phyloP scores from a whole-genome alignment of 1,140 invertebrate genomes.

The Gryllus bimaculatus region DNA sequence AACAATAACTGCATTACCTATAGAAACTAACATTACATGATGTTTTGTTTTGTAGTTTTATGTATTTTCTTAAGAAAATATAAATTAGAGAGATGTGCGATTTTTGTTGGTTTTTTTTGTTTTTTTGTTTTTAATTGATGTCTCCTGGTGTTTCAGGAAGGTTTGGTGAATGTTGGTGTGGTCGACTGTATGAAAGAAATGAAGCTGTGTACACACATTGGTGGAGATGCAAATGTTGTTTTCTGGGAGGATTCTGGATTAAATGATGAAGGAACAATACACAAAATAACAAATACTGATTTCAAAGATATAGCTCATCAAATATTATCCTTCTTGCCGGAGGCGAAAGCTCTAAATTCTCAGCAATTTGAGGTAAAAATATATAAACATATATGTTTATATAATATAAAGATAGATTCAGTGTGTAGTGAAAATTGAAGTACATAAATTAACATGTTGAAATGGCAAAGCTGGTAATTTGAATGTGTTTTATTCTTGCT shows the following conservation, averaged over 20 bases:
- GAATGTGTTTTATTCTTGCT: too few relatives aligned
- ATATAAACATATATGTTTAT: background rate
- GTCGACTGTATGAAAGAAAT: slow-evolving; percentile 36
- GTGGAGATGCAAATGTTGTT: slow-evolving; percentile 35
- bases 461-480: too few relatives aligned
- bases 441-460: too few relatives aligned
- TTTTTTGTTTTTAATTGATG: too few relatives aligned
- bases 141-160: slow-evolving; percentile 34
- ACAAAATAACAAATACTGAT: slow-evolving; percentile 27
- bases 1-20: too few relatives aligned
- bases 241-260: slow-evolving; percentile 37
- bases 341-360: slow-evolving; percentile 26
- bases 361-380: slow-evolving; percentile 26
- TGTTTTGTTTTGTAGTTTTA: too few relatives aligned
- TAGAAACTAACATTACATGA: too few relatives aligned
- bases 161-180: slow-evolving; percentile 45
- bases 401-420: too few relatives aligned
- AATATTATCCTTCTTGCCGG: slow-evolving; percentile 32
- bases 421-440: too few relatives aligned
- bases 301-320: slow-evolving; percentile 31
- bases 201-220: slow-evolving; percentile 40
- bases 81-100: too few relatives aligned
- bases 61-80: too few relatives aligned
- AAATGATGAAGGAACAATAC: slow-evolving; percentile 22
- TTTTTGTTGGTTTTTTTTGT: too few relatives aligned